Evolutionary conservation across 2,888 invertebrate species (phyloP), one percentile per base, ranked within the genome.

Genomic region (Mesorhabditis belari): DNA sequence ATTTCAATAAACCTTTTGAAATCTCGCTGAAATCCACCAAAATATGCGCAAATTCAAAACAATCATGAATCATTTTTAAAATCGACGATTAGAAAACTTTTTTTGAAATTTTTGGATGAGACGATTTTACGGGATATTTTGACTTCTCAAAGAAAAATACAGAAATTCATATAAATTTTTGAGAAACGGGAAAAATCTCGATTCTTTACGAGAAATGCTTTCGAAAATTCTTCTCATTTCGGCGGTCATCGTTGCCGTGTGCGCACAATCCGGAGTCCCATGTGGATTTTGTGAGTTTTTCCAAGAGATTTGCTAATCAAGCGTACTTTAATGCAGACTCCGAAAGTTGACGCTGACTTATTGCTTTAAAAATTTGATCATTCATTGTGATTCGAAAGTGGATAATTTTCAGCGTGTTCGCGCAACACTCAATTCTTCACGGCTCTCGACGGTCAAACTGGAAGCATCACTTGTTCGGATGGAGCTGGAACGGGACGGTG

Each of bases 391-490:
- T 35, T 35, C n/a, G n/a, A 35, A 9, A 1, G 12, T 35, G 1
- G 12, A 35, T 17, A 9, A 35, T n/a, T 63, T 61, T 52, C 52
- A 66, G 66, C 61, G 1, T 66, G 66, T 59, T 66, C 66, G n/a
- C 58, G 66, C 21, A 56, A 58, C 51, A 63, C 63, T 17, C 57
- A 59, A 6, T 53, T 66, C 57, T 35, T 9, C 17, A 61, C 60
- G 9, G 26, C 28, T 24, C 58, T 66, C 49, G 66, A 66, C 23
- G 66, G 66, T 29, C 5, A 23, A 0, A 55, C 49, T 9, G 62
- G 62, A 60, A 64, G 60, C 9, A 64, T 63, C 2, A 29, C 66
- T 2, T 66, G 66, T 35, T 62, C 62, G 17, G 62, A 64, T 25
- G 60, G 54, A 27, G 57, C 62, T 3, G 60, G 23, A 35, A 60